Base-by-base conservation (phyloP, 2,797 vertebrate species). In the Moxostoma hubbsi region DNA sequence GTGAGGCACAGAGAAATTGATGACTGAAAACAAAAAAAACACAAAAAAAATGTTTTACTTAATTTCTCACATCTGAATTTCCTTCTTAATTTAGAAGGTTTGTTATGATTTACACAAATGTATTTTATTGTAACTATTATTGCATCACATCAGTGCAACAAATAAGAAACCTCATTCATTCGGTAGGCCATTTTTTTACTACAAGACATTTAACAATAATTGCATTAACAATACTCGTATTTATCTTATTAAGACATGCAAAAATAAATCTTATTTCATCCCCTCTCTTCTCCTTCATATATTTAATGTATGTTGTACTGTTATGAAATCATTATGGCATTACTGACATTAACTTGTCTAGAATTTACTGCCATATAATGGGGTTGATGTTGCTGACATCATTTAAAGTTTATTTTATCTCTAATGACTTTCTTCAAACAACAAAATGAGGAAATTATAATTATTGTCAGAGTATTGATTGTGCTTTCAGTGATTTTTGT, bases 401-500 rank as follows among this genome's bases (percentile, higher is more conserved):
- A n/a, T 62, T 75, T 55, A 6, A 4, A 76, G 18, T 43, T 57
- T 75, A 74, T 67, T 18, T 75, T 65, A 65, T 72, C 36, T 59
- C 12, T 76, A 76, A 67, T 6, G 16, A 67, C 63, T 76, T 67
- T 49, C 67, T 53, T 7, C 54, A 55, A 75, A 55, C 43, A 54
- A 50, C 54, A 65, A 10, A 76, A 59, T 57, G 7, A 74, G 54
- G 12, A 16, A 51, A 73, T 68, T 0, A 57, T 62, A 55, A 83
- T 64, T 64, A 69, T 36, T 10, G 47, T 4, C 45, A 24, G 61
- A 54, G 57, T 76, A 72, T 64, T 71, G 73, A 75, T 84, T 75
- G n/a, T 6, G 78, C 81, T 79, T 71, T 72, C 76, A 24, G 49
- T 70, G 55, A 18, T 5, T 55, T 63, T 62, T 67, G 77, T 70